A percentile compares a stretch with the other conserved stretches of the same genome.
Evolutionary conservation across 2,113 vertebrate species (phyloP).

Genomic region (Trematocara nigrifrons): DNA sequence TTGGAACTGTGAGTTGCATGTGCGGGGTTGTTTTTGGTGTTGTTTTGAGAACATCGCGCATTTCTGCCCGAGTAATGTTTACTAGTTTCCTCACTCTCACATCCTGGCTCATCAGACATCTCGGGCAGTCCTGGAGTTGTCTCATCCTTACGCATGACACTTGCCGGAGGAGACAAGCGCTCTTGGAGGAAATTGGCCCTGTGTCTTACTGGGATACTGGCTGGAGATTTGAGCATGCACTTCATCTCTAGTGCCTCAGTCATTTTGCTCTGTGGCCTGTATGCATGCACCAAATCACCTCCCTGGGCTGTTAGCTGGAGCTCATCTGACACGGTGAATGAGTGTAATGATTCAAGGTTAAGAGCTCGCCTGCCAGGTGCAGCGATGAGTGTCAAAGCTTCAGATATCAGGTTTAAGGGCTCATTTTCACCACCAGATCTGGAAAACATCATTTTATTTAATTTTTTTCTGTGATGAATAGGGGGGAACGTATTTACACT

Average conservation of each 20-base stretch:
- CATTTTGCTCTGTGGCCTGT: conserved; percentile 1
- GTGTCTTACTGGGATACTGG: conserved; percentile 16
- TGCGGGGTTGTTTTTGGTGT: background rate
- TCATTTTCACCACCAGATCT: background rate
- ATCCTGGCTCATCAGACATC: conserved; percentile 30
- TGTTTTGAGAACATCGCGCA: conserved; percentile 16
- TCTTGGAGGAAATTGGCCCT: conserved; percentile 38
- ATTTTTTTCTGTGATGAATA: background rate
- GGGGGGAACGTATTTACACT: background rate
- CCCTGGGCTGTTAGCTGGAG: background rate
- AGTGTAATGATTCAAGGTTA: conserved; percentile 30
- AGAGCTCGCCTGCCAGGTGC: conserved; percentile 13
- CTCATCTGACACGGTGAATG: conserved; percentile 14
- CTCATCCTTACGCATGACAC: conserved; percentile 12
- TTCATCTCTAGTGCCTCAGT: conserved; percentile 18
- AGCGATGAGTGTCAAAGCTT: background rate
- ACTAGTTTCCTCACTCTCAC: conserved; percentile 2
- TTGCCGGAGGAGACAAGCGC: conserved; percentile 9
- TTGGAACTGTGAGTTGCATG: background rate
- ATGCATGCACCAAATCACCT: conserved; percentile 7
- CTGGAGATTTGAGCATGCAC: conserved; percentile 21
- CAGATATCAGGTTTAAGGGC: background rate
- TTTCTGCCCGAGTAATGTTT: background rate
- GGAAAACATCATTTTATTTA: background rate
- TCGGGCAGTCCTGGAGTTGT: background rate